Base-by-base conservation (phyloP, 2,888 invertebrate genomes). In the Trichogramma evanescens region DNA sequence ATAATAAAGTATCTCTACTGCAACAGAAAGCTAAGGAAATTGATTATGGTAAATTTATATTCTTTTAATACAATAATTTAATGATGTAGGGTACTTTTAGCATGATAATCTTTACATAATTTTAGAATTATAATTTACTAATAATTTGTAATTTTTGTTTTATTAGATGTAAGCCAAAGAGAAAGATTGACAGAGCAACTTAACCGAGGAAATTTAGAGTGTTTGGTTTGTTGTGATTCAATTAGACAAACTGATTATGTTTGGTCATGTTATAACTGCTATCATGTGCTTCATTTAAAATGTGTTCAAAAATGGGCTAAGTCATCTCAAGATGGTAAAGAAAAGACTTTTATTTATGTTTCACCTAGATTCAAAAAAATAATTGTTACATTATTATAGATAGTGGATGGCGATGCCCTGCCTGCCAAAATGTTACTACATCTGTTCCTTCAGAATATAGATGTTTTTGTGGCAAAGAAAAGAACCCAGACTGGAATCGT, bases 361-460 rank as follows among this genome's bases (percentile, higher is more conserved):
- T 43, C 6, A 43, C 8, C 13, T 4, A 52, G 8, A 9, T 9
- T 40, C 5, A 5, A 43, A 42, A 42, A 52, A 52, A 42, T 10
- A 10, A 42, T 13, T 4, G 1, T 9, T n/a, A 10, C 9, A 46
- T 9, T 44, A 53, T 54, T 68, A 8, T 55, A 78, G 89, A 89
- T 66, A 85, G 84, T 56, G 90, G 91, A 61, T 98, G 98, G 98
- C 86, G 95, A 26, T 98, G 98, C 75, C 97, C 97, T 0, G 94
- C 95, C 0, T 98, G 98, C 75, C 96, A 96, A 78, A 91, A 91
- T 76, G 85, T 88, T 3, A 86, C 84, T 60, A 79, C 83, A 10
- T 82, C 83, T 39, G 82, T 91, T 57, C 96, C 96, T 0, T 82
- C 83, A 0, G 87, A 89, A 57, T 97, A 96, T 77, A 82, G 82